phyloP scores from a whole-genome alignment of 2,113 vertebrate genomes.

The Xiphophorus hellerii region DNA sequence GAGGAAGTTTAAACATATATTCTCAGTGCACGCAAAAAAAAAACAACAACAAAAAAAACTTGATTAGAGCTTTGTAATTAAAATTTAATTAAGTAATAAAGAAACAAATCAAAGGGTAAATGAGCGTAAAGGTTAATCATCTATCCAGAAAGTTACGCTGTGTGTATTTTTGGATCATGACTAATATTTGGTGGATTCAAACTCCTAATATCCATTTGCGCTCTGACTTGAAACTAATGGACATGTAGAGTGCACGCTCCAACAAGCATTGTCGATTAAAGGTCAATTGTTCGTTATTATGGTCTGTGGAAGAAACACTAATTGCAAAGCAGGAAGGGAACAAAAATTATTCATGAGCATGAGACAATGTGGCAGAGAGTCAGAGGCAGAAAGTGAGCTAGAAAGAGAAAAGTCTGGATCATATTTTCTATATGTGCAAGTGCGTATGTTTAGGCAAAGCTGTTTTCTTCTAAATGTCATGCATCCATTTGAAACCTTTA shows the following conservation, averaged over 20 bases:
- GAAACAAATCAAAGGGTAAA: slow-evolving; percentile 63
- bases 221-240: slow-evolving; percentile 63
- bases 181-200: slow-evolving; percentile 34
- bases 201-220: slow-evolving; percentile 39
- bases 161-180: slow-evolving; percentile 52
- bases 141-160: slow-evolving; percentile 62
- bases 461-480: slow-evolving; percentile 13
- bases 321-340: slow-evolving; percentile 10
- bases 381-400: neutral
- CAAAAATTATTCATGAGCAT: slow-evolving; percentile 33
- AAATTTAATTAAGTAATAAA: slow-evolving; percentile 72
- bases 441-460: slow-evolving; percentile 13
- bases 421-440: neutral
- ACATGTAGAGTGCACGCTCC: slow-evolving; percentile 47
- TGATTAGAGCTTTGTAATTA: slow-evolving; percentile 61
- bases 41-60: slow-evolving; percentile 15
- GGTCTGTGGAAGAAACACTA: slow-evolving; percentile 18
- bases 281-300: slow-evolving; percentile 67
- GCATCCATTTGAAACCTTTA: slow-evolving; percentile 20
- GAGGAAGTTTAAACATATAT: slow-evolving; percentile 42
- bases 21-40: slow-evolving; percentile 35
- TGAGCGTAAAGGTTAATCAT: slow-evolving; percentile 71
- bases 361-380: neutral
- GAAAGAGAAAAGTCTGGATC: neutral
- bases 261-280: slow-evolving; percentile 56